Evolutionary conservation across 2,888 invertebrate species (phyloP), one percentile per base, ranked within the genome.

Genomic region (Ophonus ardosiacus): DNA sequence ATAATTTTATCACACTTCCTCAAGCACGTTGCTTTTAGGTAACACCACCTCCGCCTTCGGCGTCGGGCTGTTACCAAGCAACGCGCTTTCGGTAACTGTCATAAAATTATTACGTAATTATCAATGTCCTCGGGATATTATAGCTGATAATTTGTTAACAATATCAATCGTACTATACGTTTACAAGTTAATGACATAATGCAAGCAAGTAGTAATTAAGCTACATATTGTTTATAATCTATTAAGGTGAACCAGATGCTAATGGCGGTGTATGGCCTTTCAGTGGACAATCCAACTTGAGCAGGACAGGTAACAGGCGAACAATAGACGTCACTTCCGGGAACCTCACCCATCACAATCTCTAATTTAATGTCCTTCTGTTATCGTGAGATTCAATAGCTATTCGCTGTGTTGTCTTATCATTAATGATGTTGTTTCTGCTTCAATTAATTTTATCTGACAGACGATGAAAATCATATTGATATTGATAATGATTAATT

Each of bases 341-440:
- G 3, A 4, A 1, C 18, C 7, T n/a, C 59, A 5, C 59, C 18
- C 18, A 15, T 1, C 59, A 15, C n/a, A 1, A 56, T 56, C 4
- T n/a, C 59, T 59, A 59, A 59, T 59, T 59, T 59, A 59, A 17
- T 59, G 59, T 59, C 59, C 59, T 18, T 59, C 18, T 59, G 59
- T 59, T 59, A 59, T 59, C 18, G 17, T 6, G 18, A 31, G 5
- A 31, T 51, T 51, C 43, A 51, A 51, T 51, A 51, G 43, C 43
- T 31, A 51, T 51, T 51, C 43, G 10, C 10, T 6, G 10, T 51
- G 10, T 51, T 51, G 10, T 51, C 43, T 13, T 51, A 51, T 51
- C 43, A 51, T 13, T 51, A 51, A 56, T 56, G 56, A 56, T 51
- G 43, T 51, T 51, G 43, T 51, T 51, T 51, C 43, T 51, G 43